Percentiles rank a stretch among this genome's conserved stretches.
These are phyloP conservation scores for Drosophila rubida DNA, from an alignment of 2,888 invertebrate species.

Conservation along the genomic window DNA sequence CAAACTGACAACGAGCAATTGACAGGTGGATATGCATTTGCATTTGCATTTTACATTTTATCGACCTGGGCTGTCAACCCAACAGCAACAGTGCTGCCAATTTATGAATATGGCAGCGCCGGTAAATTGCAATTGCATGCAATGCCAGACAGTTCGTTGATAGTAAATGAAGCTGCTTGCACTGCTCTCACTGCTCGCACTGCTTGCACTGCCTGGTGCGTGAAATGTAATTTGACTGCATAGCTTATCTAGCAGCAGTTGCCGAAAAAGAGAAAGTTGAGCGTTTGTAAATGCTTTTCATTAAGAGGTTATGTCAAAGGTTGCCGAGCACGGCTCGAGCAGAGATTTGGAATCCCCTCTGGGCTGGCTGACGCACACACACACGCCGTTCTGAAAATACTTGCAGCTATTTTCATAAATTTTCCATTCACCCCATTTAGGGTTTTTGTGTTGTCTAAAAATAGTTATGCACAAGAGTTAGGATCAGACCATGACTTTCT, in stretches of 20 bases:
- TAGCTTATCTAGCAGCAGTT: not conserved
- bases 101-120: not conserved
- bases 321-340: conserved; percentile 20
- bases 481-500: conserved; percentile 13
- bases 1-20: not conserved
- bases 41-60: conserved; percentile 1
- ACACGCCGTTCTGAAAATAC: conserved; percentile 33
- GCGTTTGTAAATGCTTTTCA: conserved; percentile 36
- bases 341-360: conserved; percentile 10
- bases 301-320: conserved; percentile 47
- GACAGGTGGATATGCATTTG: conserved; percentile 4
- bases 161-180: not conserved
- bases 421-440: conserved; percentile 35
- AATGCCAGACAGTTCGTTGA: not conserved
- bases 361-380: not conserved
- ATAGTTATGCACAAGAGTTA: conserved; percentile 24
- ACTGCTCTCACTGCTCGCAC: not conserved
- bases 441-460: conserved; percentile 23
- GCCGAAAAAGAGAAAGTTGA: conserved; percentile 13
- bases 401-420: conserved; percentile 49
- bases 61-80: not conserved
- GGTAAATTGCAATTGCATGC: not conserved
- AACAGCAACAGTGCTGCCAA: not conserved
- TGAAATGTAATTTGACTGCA: not conserved
- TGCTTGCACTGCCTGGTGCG: not conserved